A percentile compares a stretch with the other conserved stretches of the same genome.
Evolutionary conservation across 1,140 invertebrate species (phyloP).

Genomic region (Parapsyche elsis): DNA sequence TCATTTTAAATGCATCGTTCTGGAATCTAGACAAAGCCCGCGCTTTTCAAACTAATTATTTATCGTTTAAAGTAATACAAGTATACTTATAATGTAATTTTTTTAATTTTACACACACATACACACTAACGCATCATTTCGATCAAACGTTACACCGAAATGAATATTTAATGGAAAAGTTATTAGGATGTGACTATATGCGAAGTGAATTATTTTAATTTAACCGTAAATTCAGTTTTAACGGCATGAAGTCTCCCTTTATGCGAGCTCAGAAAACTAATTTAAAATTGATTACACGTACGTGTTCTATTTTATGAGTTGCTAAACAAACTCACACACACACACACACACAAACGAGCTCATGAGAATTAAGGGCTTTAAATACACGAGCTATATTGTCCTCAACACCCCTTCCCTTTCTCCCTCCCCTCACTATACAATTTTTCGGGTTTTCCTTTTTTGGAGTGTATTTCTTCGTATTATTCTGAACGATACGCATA

Average conservation of each 20-base stretch:
- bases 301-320: slow-evolving; percentile 17
- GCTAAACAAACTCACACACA: neutral
- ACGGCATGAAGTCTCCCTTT: slow-evolving; percentile 30
- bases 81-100: neutral
- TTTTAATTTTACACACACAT: neutral
- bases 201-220: slow-evolving; percentile 44
- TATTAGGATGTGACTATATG: slow-evolving; percentile 4
- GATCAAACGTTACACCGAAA: neutral
- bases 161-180: neutral
- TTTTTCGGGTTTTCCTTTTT: slow-evolving; percentile 39
- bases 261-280: slow-evolving; percentile 37
- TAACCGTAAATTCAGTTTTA: slow-evolving; percentile 42
- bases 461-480: slow-evolving; percentile 40
- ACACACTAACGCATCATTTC: neutral
- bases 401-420: neutral
- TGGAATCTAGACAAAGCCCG: neutral
- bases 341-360: neutral
- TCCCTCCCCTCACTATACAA: no score
- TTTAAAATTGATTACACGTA: slow-evolving; percentile 37
- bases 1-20: slow-evolving; percentile 32
- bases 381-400: slow-evolving; percentile 10
- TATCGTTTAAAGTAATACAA: neutral
- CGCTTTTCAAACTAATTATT: slow-evolving; percentile 9
- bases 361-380: neutral
- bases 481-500: neutral